Conservation (phyloP, 2,888 invertebrate species). For the Parascotia fuliginaria region DNA sequence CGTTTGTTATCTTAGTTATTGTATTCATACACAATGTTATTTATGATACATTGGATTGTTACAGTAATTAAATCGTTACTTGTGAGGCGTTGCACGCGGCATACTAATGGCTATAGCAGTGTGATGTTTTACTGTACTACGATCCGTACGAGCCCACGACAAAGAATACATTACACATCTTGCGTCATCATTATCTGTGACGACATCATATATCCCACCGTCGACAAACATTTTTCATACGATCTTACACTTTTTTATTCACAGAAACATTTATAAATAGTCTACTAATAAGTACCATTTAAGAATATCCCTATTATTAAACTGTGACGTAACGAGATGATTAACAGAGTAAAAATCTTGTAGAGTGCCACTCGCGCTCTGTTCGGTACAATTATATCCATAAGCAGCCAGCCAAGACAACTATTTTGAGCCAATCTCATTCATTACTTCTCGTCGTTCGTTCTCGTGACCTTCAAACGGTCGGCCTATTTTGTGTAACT, state of each 20-base stretch:
- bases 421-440: conserved; percentile 35
- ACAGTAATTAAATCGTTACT: conserved; percentile 49
- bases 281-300: conserved; percentile 10
- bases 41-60: conserved; percentile 34
- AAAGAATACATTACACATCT: conserved; percentile 36
- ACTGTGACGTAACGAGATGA: conserved; percentile 30
- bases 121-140: background rate
- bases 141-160: conserved; percentile 5
- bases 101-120: conserved; percentile 42
- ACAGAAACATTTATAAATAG: conserved; percentile 18
- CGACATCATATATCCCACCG: conserved; percentile 38
- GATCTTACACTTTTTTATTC: conserved; percentile 16
- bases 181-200: conserved; percentile 48
- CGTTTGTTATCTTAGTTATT: conserved; percentile 12
- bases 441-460: conserved; percentile 33
- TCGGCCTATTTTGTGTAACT: conserved; percentile 30
- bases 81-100: conserved; percentile 39
- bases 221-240: conserved; percentile 33
- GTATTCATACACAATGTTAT: conserved; percentile 12
- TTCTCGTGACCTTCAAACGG: conserved; percentile 33
- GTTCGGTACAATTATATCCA: conserved; percentile 13
- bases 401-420: conserved; percentile 23
- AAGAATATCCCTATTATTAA: conserved; percentile 18
- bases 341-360: conserved; percentile 18
- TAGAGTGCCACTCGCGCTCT: conserved; percentile 9